Evolutionary conservation across 2,888 invertebrate species (phyloP), one percentile per base, ranked within the genome.

Genomic region (Acronicta leporina): DNA sequence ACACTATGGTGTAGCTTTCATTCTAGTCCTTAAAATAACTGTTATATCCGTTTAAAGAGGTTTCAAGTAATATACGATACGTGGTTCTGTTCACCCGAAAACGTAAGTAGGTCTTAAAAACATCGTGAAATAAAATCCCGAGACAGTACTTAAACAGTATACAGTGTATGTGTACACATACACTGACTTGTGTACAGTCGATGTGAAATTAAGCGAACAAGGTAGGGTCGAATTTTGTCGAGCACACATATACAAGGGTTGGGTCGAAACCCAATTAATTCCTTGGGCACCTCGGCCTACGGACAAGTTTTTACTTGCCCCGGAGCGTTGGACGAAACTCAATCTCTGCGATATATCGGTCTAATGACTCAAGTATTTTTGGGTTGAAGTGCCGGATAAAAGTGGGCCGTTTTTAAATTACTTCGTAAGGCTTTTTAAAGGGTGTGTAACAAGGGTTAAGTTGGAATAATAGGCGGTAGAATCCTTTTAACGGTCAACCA

Each of bases 251-350:
- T 87, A 87, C 87, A 87, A 87, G 91, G 90, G 87, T 84, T 57
- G 80, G 81, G 77, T 79, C 77, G 75, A 74, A 74, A 84, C 87
- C 87, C 87, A 87, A 87, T 87, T 87, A 87, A 87, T 85, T 84
- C 80, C 74, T 73, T 74, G 80, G 84, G 78, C 85, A 82, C 85
- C 85, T 83, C 72, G 62, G 74, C 58, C 67, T 64, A 70, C 67
- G 75, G 73, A 77, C 75, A 85, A 87, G 82, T 84, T 86, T 86
- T 85, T 84, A 77, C 78, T 71, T 72, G 75, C 68, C 69, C 65
- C 74, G 64, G 63, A 78, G 81, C 73, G 70, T 77, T 79, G 77
- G 80, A 79, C 77, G 79, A 77, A 83, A 83, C 84, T 85, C 83
- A 84, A 87, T 87, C 86, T 83, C 62, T 44, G 59, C 67, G 56